Percentiles rank a stretch among this genome's conserved stretches.
Evolutionary conservation across 2,888 invertebrate genomes (phyloP).

Genomic region (Flabesymbios commensalis): DNA sequence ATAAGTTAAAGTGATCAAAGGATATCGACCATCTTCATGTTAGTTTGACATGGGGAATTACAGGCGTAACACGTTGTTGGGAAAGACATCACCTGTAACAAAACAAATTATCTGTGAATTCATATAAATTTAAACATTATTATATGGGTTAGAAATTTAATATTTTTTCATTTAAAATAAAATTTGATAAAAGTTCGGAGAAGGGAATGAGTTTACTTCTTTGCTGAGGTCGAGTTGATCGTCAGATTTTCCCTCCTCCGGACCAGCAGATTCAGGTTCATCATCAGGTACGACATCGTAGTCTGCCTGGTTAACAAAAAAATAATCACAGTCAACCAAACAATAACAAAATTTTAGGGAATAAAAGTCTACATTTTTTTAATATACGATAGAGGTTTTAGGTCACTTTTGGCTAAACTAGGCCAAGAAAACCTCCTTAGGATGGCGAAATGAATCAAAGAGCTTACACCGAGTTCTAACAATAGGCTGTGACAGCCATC

Average conservation of each 20-base stretch:
- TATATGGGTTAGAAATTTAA: neutral
- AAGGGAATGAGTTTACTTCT: neutral
- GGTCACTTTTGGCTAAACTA: too few relatives aligned
- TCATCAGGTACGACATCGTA: too few relatives aligned
- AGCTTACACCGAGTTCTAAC: too few relatives aligned
- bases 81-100: conserved; percentile 69
- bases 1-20: conserved; percentile 29
- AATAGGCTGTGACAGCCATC: too few relatives aligned
- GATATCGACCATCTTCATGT: conserved; percentile 89
- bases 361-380: too few relatives aligned
- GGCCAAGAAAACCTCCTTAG: too few relatives aligned
- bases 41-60: conserved; percentile 79
- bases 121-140: neutral
- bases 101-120: neutral
- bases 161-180: neutral
- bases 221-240: neutral
- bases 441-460: too few relatives aligned
- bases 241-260: neutral
- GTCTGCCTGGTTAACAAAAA: too few relatives aligned
- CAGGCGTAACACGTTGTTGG: conserved; percentile 86
- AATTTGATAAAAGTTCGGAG: neutral
- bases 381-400: too few relatives aligned
- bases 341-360: too few relatives aligned
- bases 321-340: too few relatives aligned
- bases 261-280: neutral